Evolutionary conservation across 2,113 vertebrate species (phyloP), one percentile per base, ranked within the genome.

Genomic region (Typhlomys cinereus): DNA sequence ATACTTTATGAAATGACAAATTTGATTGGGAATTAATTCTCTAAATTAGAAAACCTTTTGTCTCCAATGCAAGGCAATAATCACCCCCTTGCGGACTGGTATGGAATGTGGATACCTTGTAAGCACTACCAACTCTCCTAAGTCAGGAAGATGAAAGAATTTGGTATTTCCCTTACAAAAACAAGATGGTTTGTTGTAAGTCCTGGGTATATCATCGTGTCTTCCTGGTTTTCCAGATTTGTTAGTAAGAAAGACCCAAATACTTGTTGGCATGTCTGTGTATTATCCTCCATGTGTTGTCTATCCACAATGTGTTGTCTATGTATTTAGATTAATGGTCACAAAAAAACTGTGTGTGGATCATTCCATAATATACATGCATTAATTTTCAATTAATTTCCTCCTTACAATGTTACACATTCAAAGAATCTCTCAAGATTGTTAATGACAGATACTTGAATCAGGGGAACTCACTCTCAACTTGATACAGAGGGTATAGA

Each of bases 11-110:
- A 82, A 85, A 66, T 18, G 39, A 46, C 29, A 66, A 64, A n/a
- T 50, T 80, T 48, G 80, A 34, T 20, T 93, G 87, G 61, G 36
- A 92, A 62, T n/a, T 62, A 41, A 88, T 36, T 90, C 36, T 88
- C 62, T 67, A 64, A 87, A 62, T 88, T 73, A 76, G 31, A 71
- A 46, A 39, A 20, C 67, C 23, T 82, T 82, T 83, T 80, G 61
- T 84, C 34, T 85, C 52, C 6, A 17, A 14, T n/a, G 14, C 14
- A 76, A 92, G 36, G 12, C 76, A 91, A 52, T n/a, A 85, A 84
- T 54, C 21, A 67, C 7, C 27, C 52, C 39, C 14, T 27, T 78
- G 29, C 21, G 10, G n/a, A 66, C 79, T n/a, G 64, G 44, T 62
- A 34, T 25, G 69, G 57, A 64, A 85, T 36, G 52, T 66, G 66